Conservation (phyloP, 2,113 vertebrate genomes). For the Muscicapa adusta region DNA sequence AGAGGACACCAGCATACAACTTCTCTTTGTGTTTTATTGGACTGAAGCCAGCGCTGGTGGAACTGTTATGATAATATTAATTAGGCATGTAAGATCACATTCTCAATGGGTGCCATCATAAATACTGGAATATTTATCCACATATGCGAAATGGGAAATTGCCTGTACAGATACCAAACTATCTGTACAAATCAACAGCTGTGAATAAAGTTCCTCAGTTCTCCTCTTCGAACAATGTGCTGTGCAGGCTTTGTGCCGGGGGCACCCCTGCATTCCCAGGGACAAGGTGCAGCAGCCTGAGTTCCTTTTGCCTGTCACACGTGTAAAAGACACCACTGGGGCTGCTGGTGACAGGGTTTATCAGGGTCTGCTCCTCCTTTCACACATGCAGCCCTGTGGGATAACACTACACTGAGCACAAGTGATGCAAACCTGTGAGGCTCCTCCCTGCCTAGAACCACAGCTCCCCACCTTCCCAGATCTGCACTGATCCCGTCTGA, state of each 20-base stretch:
- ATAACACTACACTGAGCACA: not conserved
- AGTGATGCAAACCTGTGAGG: not conserved
- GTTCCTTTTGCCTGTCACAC: not conserved
- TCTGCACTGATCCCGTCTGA: not conserved
- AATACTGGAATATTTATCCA: conserved; percentile 2
- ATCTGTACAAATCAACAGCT: not conserved
- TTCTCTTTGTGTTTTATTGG: conserved; percentile 49
- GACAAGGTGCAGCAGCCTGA: not conserved
- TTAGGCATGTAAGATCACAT: conserved; percentile 48
- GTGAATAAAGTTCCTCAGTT: not conserved
- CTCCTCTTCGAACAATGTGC: not conserved
- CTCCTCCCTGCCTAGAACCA: not conserved
- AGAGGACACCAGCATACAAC: conserved; percentile 38
- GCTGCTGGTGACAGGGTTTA: not conserved
- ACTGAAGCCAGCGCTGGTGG: not conserved
- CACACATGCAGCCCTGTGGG: not conserved
- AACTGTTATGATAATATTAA: conserved; percentile 54
- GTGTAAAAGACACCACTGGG: not conserved
- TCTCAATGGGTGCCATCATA: conserved; percentile 36
- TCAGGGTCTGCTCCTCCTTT: not conserved
- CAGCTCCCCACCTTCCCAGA: not conserved
- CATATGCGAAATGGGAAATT: conserved; percentile 7
- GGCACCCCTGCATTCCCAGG: not conserved
- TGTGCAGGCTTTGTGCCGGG: not conserved
- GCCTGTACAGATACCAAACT: not conserved